Base-by-base conservation (phyloP, 2,888 invertebrate genomes). In the Brachylomia viminalis region DNA sequence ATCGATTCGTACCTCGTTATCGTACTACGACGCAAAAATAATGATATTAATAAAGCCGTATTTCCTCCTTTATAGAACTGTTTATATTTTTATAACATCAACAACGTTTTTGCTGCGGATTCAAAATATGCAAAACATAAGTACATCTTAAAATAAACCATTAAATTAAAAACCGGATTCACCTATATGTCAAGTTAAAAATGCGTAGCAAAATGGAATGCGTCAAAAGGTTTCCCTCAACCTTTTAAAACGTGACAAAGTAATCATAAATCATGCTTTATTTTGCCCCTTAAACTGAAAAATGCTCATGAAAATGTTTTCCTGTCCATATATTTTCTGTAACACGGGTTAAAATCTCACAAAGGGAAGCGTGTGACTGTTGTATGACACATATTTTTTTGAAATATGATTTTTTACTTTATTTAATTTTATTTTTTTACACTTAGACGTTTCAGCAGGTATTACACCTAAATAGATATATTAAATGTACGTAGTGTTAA, bases 261-360 rank as follows among this genome's bases (percentile, higher is more conserved):
- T 85, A 61, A 54, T 81, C 85, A 85, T 85, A 82, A 83, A 83
- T 83, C 86, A 82, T 49, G 33, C 59, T 56, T 76, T 76, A 85
- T 83, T 85, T 69, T 42, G 33, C 33, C 65, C 52, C 85, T 66
- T 69, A 72, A 74, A 75, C 71, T 69, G 75, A 75, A 81, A 82
- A 85, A 82, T 80, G 59, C 56, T 61, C 30, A 66, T n/a, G n/a
- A n/a, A n/a, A 69, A 73, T 80, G 56, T 84, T 81, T 74, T 85
- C 62, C 62, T 85, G 71, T 33, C 49, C 56, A 56, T 58, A 65
- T 23, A 72, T 82, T 68, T 84, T 75, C 49, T 52, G 84, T 62
- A 70, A 79, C 64, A 69, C 17, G 61, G 69, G 65, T 67, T 73
- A 56, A 66, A 74, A 66, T 54, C 15, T 73, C 56, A 82, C 82